Evolutionary conservation across 1,140 invertebrate genomes (phyloP), one percentile per base, ranked within the genome.

Genomic region (Drosophila pachea): DNA sequence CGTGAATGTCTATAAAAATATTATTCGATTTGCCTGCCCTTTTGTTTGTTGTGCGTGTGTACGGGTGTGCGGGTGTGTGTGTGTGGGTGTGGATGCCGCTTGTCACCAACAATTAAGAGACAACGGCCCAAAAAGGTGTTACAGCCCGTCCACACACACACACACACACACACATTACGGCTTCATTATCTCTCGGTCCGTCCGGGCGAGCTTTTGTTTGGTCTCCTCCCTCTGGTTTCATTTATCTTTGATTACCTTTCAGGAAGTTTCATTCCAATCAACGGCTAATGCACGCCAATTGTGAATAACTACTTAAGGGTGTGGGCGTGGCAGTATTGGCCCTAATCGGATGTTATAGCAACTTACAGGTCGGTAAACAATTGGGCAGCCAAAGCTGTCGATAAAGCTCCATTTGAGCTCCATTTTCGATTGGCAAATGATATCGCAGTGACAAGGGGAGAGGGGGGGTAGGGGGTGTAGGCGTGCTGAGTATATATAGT

Each of bases 101-200:
- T 87, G 84, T 87, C 84, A 87, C 74, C 79, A 74, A 60, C 84
- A 87, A 87, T 87, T 87, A 87, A 60, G 73, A 66, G 73, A 78
- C 66, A 66, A 61, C 74, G n/a, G 49, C 36, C 54, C 33, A 65
- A 22, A 54, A 70, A 55, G 77, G 73, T 71, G 63, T 56, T 53
- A 36, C 16, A n/a, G 31, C 42, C 52, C 64, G 54, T 59, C 40
- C 42, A 35, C 50, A n/a, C n/a, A n/a, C n/a, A n/a, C n/a, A n/a
- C n/a, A n/a, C n/a, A n/a, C n/a, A n/a, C n/a, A n/a, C n/a, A n/a
- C n/a, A 11, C 54, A 22, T 38, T 54, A 56, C 32, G 67, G 22
- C 52, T 33, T 68, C 58, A 67, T 64, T 43, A 72, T 72, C 63
- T 75, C 64, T 68, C 59, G 54, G 54, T 73, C 42, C 45, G 40